Evolutionary conservation across 2,888 invertebrate species (phyloP), one percentile per base, ranked within the genome.

Genomic region (Boloria euphrosyne): DNA sequence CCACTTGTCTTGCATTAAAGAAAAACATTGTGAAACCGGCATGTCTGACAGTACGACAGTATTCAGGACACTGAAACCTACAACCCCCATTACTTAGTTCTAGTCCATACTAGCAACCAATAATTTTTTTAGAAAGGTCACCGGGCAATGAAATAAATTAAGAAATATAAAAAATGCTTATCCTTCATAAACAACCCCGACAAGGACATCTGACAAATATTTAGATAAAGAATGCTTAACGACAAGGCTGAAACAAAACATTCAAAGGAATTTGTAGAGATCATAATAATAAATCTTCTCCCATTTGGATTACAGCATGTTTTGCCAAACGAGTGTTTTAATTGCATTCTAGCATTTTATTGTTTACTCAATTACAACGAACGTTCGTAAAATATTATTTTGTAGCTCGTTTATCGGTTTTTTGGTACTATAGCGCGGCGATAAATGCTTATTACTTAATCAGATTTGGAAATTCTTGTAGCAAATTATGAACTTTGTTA

Each of bases 211-310:
- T 62, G 47, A 38, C 54, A 38, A 54, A 62, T 66, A 64, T 53
- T 53, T 13, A 69, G 57, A 65, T 62, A 58, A 65, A 65, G 38
- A 59, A 66, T 66, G 49, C 50, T 43, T 50, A 66, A 43, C 31
- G 64, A 54, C 54, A 64, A 54, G 22, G 62, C 47, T 59, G 10
- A 63, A 62, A 64, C 63, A 57, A 64, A 63, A 63, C 61, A 61
- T 68, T 64, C 63, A 64, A 66, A 66, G 68, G 63, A 58, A 68
- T 70, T 64, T 55, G 54, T 60, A 49, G 31, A 66, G 52, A 66
- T 70, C 61, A 68, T 70, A 68, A 70, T 67, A 70, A 70, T 70
- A 70, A 70, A 70, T 70, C 68, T 66, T 63, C 52, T 17, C 44
- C 70, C 63, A 52, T 68, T 70, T 54, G 63, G 63, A 68, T 70